Evolutionary conservation across 2,888 invertebrate species (phyloP).

Genomic region (Caenorhabditis auriculariae): DNA sequence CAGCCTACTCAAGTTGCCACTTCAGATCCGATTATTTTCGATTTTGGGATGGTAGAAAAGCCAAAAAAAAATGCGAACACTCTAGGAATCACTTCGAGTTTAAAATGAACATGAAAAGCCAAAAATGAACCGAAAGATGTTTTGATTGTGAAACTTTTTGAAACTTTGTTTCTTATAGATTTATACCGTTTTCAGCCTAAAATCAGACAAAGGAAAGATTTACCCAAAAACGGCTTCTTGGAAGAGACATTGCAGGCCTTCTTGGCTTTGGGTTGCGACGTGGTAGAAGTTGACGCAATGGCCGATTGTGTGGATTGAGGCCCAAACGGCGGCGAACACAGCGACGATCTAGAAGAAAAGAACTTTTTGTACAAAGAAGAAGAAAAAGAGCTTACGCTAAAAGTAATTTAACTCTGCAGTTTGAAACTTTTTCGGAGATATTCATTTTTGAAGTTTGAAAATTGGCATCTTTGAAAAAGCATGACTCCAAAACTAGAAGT

Average conservation of each 20-base stretch:
- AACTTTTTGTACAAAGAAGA: neutral
- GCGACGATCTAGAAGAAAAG: slow-evolving; percentile 75
- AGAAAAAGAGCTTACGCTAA: neutral
- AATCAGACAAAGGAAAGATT: no score
- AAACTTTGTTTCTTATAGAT: neutral
- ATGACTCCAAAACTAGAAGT: no score
- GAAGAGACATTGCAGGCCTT: slow-evolving; percentile 86
- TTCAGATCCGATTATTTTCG: no score
- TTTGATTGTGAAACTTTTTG: neutral
- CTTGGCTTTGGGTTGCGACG: slow-evolving; percentile 89
- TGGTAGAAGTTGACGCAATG: slow-evolving; percentile 97
- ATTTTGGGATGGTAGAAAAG: no score
- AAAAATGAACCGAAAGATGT: neutral
- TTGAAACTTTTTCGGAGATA: no score
- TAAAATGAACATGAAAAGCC: no score
- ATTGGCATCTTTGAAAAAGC: no score
- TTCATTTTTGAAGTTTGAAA: no score
- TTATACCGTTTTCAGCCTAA: neutral
- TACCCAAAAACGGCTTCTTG: slow-evolving; percentile 82
- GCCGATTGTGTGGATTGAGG: slow-evolving; percentile 85
- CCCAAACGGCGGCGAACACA: slow-evolving; percentile 88
- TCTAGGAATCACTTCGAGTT: no score
- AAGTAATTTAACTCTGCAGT: no score
- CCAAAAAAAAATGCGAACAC: no score
- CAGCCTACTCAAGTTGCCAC: no score